Conservation (phyloP, 2,797 vertebrate species). For the Syngnathus acus region DNA sequence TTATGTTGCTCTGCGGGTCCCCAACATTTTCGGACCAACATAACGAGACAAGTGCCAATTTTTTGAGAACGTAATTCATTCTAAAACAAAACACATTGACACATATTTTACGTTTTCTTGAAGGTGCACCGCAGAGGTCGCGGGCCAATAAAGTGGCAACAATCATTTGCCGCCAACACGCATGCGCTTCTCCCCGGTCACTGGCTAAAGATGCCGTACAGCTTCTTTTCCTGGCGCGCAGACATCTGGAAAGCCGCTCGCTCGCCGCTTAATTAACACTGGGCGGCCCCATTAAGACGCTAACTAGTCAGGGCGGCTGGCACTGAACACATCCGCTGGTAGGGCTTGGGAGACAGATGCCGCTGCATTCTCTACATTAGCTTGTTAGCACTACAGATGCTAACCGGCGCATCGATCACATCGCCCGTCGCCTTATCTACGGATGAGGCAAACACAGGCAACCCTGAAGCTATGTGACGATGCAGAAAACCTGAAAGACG, state of each 20-base stretch:
- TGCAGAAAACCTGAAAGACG: background rate
- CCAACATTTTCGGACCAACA: no score
- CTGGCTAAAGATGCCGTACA: background rate
- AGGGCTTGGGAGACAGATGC: constrained; percentile 84
- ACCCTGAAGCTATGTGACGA: background rate
- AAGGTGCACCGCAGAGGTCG: no score
- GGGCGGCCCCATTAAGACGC: constrained; percentile 86
- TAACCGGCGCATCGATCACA: background rate
- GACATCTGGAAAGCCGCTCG: constrained; percentile 14
- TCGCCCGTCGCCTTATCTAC: background rate
- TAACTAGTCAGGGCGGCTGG: constrained; percentile 72
- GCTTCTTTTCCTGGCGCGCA: background rate
- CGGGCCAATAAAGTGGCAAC: background rate
- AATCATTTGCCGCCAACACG: background rate
- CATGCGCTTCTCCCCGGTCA: background rate
- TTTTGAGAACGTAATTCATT: no score
- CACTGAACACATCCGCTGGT: constrained; percentile 89
- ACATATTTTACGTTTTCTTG: no score
- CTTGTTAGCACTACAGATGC: background rate
- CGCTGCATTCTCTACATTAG: background rate
- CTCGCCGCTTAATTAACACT: constrained; percentile 81
- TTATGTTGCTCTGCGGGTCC: no score
- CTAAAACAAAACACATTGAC: no score
- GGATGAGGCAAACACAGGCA: no score
- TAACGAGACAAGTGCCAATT: no score